phyloP scores from a whole-genome alignment of 2,888 invertebrate genomes.

The Abrostola triplasia region DNA sequence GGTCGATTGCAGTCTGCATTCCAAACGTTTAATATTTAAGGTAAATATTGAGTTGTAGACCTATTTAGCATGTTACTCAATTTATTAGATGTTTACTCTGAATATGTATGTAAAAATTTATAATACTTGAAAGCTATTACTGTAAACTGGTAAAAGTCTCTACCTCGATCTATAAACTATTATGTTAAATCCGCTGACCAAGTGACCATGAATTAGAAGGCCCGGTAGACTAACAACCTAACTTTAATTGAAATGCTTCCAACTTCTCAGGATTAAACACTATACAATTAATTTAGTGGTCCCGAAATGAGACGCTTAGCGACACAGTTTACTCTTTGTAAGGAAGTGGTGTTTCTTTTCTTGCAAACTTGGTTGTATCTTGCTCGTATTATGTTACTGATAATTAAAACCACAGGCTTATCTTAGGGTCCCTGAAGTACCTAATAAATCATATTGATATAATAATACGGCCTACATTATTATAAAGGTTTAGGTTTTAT shows the following conservation, averaged over 20 bases:
- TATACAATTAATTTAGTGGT: conserved; percentile 13
- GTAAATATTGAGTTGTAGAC: too few relatives aligned
- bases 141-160: background rate
- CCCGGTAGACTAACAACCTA: conserved; percentile 6
- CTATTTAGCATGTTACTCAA: background rate
- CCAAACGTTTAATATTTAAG: too few relatives aligned
- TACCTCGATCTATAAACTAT: conserved; percentile 16
- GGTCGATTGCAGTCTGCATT: too few relatives aligned
- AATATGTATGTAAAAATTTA: background rate
- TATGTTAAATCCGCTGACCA: background rate
- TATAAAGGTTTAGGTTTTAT: background rate
- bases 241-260: conserved; percentile 3
- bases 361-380: background rate
- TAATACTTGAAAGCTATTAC: background rate
- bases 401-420: background rate
- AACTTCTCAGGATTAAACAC: conserved; percentile 5
- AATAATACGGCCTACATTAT: background rate
- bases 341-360: background rate
- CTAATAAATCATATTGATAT: background rate
- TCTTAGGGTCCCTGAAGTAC: background rate
- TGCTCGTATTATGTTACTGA: background rate
- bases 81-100: background rate
- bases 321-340: background rate
- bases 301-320: background rate
- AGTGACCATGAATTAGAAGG: background rate